Percentiles rank a stretch among this genome's conserved stretches.
Conservation (phyloP, 2,113 vertebrate genomes). For the Apistogramma diplotaenia region DNA sequence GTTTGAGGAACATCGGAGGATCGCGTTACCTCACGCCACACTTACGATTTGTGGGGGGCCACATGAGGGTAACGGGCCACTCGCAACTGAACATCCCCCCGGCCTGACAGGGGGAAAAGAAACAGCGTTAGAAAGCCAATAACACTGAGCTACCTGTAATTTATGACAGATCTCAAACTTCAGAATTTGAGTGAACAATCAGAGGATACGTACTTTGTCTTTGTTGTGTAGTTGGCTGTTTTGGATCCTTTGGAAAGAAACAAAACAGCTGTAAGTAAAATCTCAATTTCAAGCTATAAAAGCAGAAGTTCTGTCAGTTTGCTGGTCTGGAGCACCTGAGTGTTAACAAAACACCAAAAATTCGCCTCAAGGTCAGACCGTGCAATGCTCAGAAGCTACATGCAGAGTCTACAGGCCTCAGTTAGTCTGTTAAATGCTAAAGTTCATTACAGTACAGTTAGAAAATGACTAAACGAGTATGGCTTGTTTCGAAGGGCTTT, state of each 20-base stretch:
- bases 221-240: constrained; percentile 80
- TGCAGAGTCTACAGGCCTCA: neutral
- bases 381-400: neutral
- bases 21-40: constrained; percentile 64
- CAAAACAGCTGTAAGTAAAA: neutral
- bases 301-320: neutral
- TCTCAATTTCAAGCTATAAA: neutral
- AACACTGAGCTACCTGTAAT: neutral
- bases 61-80: constrained; percentile 81
- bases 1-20: constrained; percentile 40
- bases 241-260: constrained; percentile 79
- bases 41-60: constrained; percentile 95
- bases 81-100: constrained; percentile 82
- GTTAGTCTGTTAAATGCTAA: neutral
- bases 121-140: neutral
- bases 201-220: constrained; percentile 83
- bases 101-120: constrained; percentile 71
- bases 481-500: too few species aligned
- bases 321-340: neutral
- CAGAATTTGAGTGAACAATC: neutral
- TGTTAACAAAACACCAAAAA: neutral
- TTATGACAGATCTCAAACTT: neutral
- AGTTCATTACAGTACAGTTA: neutral
- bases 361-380: neutral
- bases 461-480: neutral